Percentiles rank a stretch among this genome's conserved stretches.
These are phyloP conservation scores for Isichthys henryi DNA, from an alignment of 2,113 vertebrate genomes.

Conservation along the genomic window DNA sequence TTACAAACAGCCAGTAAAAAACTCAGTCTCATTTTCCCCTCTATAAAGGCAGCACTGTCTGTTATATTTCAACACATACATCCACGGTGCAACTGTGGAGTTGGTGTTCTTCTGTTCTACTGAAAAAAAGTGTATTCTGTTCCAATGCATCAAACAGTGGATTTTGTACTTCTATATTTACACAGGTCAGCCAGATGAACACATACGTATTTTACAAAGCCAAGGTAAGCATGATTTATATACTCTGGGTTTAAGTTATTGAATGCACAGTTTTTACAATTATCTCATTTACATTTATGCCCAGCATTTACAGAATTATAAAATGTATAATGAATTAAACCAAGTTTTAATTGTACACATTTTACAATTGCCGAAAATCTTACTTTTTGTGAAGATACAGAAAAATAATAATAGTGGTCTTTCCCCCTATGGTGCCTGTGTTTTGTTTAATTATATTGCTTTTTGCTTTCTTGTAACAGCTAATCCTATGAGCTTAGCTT, in stretches of 20 bases:
- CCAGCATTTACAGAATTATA: background rate
- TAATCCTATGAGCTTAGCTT: background rate
- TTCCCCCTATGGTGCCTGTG: background rate
- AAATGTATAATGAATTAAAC: background rate
- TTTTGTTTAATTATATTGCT: background rate
- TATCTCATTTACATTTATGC: background rate
- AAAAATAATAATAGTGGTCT: background rate
- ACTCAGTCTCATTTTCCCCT: background rate
- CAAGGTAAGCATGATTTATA: slow-evolving; percentile 38
- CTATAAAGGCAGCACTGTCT: background rate
- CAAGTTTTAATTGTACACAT: background rate
- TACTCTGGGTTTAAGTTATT: background rate
- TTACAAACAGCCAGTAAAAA: background rate
- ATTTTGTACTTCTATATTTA: slow-evolving; percentile 35
- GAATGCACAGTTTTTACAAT: background rate
- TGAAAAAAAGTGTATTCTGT: slow-evolving; percentile 13
- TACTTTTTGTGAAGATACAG: background rate
- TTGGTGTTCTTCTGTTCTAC: background rate
- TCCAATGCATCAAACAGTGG: slow-evolving; percentile 47
- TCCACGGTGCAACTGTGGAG: background rate
- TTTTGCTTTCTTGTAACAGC: background rate
- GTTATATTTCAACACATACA: background rate
- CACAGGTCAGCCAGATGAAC: slow-evolving; percentile 48
- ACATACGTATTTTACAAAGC: slow-evolving; percentile 36
- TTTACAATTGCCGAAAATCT: background rate